These are phyloP conservation scores for Cylas formicarius DNA, from an alignment of 1,140 invertebrate genomes.

Conservation along the genomic window DNA sequence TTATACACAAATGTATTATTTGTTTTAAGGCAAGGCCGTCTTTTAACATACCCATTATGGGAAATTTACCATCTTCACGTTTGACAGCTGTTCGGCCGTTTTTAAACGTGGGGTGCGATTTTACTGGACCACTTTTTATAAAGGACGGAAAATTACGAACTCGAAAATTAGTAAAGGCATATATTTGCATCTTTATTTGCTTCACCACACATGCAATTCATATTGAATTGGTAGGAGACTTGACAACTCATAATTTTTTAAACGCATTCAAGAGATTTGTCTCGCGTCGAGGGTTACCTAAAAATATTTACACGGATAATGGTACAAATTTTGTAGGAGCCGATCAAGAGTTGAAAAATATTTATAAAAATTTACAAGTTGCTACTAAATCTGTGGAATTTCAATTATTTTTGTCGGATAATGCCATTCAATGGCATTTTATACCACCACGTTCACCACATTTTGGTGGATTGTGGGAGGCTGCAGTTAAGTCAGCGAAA, in stretches of 20 bases:
- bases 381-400: too few species aligned
- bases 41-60: neutral
- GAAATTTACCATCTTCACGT: neutral
- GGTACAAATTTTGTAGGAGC: neutral
- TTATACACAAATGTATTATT: slow-evolving; percentile 12
- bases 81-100: neutral
- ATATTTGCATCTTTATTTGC: neutral
- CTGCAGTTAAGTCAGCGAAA: slow-evolving; percentile 29
- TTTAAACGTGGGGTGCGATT: neutral
- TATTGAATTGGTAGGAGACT: slow-evolving; percentile 1
- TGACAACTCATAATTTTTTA: neutral
- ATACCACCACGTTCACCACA: slow-evolving; percentile 33
- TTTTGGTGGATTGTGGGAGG: slow-evolving; percentile 40
- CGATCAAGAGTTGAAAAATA: neutral
- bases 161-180: neutral
- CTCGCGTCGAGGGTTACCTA: neutral
- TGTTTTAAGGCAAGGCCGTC: slow-evolving; percentile 17
- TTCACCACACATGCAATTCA: neutral
- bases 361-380: too few species aligned
- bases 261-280: neutral
- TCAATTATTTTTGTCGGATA: too few species aligned
- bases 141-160: neutral
- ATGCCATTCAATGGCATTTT: slow-evolving; percentile 40
- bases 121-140: neutral
- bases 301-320: slow-evolving; percentile 5